phyloP scores from a whole-genome alignment of 1,140 invertebrate species.

The Listronotus oregonensis region DNA sequence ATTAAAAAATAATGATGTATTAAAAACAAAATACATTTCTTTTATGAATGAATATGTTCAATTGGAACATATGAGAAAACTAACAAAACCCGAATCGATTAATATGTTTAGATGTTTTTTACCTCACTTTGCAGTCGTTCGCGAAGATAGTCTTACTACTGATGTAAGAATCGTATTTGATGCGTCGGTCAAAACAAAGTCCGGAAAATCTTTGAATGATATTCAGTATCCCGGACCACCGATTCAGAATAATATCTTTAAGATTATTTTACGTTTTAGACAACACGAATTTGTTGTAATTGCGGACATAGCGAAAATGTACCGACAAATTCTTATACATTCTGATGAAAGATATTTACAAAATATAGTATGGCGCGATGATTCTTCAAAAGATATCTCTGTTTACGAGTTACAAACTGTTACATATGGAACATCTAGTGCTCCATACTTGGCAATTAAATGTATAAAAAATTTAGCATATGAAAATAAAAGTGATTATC shows the following conservation, averaged over 20 bases:
- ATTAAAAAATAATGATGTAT: too few relatives aligned
- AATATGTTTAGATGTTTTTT: constrained; percentile 40
- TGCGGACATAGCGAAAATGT: too few relatives aligned
- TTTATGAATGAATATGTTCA: too few relatives aligned
- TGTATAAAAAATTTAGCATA: constrained; percentile 38
- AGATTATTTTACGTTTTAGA: constrained; percentile 47
- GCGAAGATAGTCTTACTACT: too few relatives aligned
- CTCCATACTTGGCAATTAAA: constrained; percentile 37
- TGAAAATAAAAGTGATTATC: constrained; percentile 18
- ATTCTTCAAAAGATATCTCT: constrained; percentile 35
- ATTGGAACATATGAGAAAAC: too few relatives aligned
- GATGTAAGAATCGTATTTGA: constrained; percentile 45
- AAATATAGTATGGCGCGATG: constrained; percentile 42
- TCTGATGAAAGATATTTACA: constrained; percentile 41
- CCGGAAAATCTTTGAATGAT: constrained; percentile 50
- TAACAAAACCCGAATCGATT: too few relatives aligned
- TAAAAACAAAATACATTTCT: too few relatives aligned
- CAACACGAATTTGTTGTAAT: constrained; percentile 45
- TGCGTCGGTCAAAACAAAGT: constrained; percentile 40
- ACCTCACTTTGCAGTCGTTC: constrained; percentile 47
- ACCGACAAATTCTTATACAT: constrained; percentile 44
- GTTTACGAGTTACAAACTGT: constrained; percentile 45
- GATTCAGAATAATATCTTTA: constrained; percentile 53
- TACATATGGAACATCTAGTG: constrained; percentile 34
- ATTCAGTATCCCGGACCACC: constrained; percentile 49